Evolutionary conservation across 2,888 invertebrate species (phyloP).

Genomic region (Steinernema hermaphroditum): DNA sequence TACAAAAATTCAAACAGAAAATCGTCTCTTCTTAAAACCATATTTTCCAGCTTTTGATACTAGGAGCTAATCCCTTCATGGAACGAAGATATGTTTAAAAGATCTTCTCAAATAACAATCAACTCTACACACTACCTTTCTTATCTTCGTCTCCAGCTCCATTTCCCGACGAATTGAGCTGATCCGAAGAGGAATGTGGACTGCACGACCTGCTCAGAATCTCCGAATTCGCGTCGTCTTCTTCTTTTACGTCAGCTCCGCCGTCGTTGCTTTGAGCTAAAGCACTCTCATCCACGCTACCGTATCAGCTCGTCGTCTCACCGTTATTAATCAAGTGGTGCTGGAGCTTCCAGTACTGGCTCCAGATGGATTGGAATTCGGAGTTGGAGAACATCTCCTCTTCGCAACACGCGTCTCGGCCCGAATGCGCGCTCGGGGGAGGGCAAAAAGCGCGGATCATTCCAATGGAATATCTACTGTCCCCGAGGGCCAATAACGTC

Average conservation of each 20-base stretch:
- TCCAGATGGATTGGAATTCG: conserved; percentile 21
- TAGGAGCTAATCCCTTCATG: too few relatives aligned
- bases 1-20: too few relatives aligned
- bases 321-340: conserved; percentile 13
- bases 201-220: not conserved
- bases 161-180: not conserved
- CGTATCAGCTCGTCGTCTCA: not conserved
- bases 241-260: not conserved
- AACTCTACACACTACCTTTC: not conserved
- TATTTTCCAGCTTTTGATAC: too few relatives aligned
- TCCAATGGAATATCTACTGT: conserved; percentile 31
- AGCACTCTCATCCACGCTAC: not conserved
- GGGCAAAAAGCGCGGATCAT: conserved; percentile 27
- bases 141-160: not conserved
- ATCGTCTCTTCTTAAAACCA: too few relatives aligned
- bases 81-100: too few relatives aligned
- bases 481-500: conserved; percentile 29
- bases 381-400: conserved; percentile 4
- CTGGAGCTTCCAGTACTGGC: conserved; percentile 26
- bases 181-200: not conserved
- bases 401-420: not conserved
- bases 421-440: not conserved
- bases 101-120: too few relatives aligned
- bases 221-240: conserved; percentile 1
- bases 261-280: not conserved